phyloP scores from a whole-genome alignment of 2,113 vertebrate genomes.

The Fulmarus glacialis region DNA sequence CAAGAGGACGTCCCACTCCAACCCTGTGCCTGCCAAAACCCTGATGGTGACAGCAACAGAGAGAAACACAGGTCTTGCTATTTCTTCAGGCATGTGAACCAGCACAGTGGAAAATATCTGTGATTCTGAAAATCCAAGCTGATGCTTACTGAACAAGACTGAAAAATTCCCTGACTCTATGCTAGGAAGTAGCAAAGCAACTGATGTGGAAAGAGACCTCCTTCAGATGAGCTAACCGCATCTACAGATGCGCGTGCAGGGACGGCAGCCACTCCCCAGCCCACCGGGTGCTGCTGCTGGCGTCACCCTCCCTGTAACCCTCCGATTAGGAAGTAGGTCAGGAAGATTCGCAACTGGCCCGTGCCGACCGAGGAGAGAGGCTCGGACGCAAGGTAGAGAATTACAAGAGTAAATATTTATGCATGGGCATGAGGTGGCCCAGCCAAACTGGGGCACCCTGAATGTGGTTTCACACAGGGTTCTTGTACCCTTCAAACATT shows the following conservation, averaged over 20 bases:
- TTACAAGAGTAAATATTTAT: background rate
- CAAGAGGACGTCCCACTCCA: background rate
- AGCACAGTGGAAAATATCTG: background rate
- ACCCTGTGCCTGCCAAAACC: background rate
- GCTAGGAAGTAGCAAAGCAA: background rate
- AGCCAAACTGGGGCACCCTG: background rate
- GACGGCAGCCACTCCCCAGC: background rate
- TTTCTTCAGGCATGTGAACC: background rate
- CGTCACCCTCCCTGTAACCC: background rate
- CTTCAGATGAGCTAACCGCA: rapidly evolving
- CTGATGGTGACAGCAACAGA: background rate
- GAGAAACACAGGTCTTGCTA: background rate
- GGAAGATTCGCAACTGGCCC: background rate
- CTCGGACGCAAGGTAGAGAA: rapidly evolving
- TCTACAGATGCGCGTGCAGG: background rate
- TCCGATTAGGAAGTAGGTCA: background rate
- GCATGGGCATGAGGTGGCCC: background rate
- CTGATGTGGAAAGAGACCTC: background rate
- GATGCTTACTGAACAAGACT: rapidly evolving
- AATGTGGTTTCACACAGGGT: background rate
- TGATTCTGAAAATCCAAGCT: background rate
- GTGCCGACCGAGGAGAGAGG: background rate
- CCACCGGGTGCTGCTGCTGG: background rate
- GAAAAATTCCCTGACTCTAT: background rate
- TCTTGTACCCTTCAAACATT: background rate